Percentiles rank a stretch among this genome's conserved stretches.
These are phyloP conservation scores for Scartelaos histophorus DNA, from an alignment of 2,113 vertebrate genomes.

Conservation along the genomic window DNA sequence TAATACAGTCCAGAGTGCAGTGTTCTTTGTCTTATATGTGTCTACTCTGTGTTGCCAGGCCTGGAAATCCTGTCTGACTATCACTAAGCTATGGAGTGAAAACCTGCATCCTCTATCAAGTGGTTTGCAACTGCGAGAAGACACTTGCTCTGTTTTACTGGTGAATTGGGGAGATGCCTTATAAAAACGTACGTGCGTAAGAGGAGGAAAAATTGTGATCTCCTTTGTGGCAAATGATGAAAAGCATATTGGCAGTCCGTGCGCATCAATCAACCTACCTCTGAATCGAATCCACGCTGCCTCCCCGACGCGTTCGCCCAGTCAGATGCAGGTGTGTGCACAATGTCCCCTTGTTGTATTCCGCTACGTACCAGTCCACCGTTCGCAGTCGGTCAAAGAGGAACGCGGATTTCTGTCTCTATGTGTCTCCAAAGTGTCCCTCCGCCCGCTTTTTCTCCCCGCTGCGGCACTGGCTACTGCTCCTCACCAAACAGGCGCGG, in stretches of 20 bases:
- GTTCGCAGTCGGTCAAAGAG: slow-evolving; percentile 53
- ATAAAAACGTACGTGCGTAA: neutral
- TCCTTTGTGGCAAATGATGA: slow-evolving; percentile 22
- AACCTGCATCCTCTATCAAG: slow-evolving; percentile 51
- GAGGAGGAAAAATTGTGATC: neutral
- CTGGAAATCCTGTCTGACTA: slow-evolving; percentile 35
- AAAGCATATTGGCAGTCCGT: slow-evolving; percentile 54
- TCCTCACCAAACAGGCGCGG: neutral
- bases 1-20: neutral
- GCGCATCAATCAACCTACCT: slow-evolving; percentile 69
- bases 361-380: slow-evolving; percentile 66
- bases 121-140: slow-evolving; percentile 40
- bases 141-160: slow-evolving; percentile 38
- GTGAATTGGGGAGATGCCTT: neutral
- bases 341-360: slow-evolving; percentile 68
- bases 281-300: slow-evolving; percentile 42
- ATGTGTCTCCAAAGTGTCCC: slow-evolving; percentile 57
- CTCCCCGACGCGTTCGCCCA: slow-evolving; percentile 20
- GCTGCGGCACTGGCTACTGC: slow-evolving; percentile 69
- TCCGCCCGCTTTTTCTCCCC: slow-evolving; percentile 68
- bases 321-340: slow-evolving; percentile 56
- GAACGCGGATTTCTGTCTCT: slow-evolving; percentile 28
- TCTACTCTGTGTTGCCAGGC: slow-evolving; percentile 29
- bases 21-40: slow-evolving; percentile 5
- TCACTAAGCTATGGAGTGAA: slow-evolving; percentile 26